Evolutionary conservation across 1,140 invertebrate genomes (phyloP).

Genomic region (Protaetia brevitarsis): DNA sequence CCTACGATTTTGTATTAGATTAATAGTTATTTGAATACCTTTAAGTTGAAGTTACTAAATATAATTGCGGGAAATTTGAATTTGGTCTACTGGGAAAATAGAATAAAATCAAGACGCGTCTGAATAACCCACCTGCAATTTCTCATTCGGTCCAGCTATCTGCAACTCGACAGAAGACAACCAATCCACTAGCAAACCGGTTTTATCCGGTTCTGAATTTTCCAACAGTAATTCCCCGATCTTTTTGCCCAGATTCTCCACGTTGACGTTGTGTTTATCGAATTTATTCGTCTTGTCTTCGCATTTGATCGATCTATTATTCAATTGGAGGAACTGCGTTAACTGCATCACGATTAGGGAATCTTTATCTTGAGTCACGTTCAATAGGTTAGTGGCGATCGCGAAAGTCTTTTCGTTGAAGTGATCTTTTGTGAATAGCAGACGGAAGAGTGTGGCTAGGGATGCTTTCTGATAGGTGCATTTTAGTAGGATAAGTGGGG

Average conservation of each 20-base stretch:
- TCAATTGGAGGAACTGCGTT: conserved; percentile 22
- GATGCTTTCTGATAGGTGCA: not conserved
- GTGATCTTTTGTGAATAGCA: conserved; percentile 20
- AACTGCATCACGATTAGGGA: not conserved
- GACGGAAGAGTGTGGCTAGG: not conserved
- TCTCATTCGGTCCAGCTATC: conserved; percentile 49
- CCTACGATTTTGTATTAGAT: too few species aligned
- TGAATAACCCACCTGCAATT: conserved; percentile 50
- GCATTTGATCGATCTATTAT: not conserved
- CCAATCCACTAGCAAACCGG: conserved; percentile 81
- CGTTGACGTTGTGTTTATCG: not conserved
- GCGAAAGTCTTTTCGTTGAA: not conserved
- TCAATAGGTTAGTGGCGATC: conserved; percentile 11
- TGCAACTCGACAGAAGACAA: conserved; percentile 82
- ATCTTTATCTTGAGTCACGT: conserved; percentile 4
- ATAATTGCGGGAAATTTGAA: conserved; percentile 22
- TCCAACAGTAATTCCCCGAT: conserved; percentile 38
- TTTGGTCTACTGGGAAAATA: too few species aligned
- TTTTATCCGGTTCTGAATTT: conserved; percentile 38
- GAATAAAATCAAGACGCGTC: too few species aligned
- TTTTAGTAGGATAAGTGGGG: not conserved
- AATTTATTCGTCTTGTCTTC: not conserved
- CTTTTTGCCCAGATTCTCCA: conserved; percentile 46
- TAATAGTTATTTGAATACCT: too few species aligned
- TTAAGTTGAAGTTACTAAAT: too few species aligned